Evolutionary conservation across 2,888 invertebrate species (phyloP).

Genomic region (Noctua comes): DNA sequence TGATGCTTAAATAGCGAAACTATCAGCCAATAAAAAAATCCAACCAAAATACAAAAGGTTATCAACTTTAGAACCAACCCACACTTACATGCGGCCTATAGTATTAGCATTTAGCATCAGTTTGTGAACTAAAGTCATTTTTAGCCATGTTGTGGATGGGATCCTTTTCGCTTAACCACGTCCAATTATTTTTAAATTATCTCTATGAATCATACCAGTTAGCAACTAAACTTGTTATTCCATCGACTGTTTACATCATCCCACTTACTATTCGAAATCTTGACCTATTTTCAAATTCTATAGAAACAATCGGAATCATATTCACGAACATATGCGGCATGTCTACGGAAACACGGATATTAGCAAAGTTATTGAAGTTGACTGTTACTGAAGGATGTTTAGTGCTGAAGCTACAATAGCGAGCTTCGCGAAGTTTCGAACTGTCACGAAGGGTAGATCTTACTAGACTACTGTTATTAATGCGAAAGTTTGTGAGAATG

Average conservation of each 20-base stretch:
- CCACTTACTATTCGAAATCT: constrained; percentile 1
- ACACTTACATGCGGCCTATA: no score
- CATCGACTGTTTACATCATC: neutral
- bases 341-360: constrained; percentile 18
- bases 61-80: no score
- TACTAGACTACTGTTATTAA: neutral
- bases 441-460: neutral
- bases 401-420: neutral
- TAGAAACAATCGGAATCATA: constrained; percentile 29
- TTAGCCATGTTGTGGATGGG: no score
- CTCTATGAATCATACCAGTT: neutral
- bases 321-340: constrained; percentile 2
- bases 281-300: constrained; percentile 27
- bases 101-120: no score
- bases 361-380: constrained; percentile 25
- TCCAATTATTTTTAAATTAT: neutral
- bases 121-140: no score
- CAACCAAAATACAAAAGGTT: no score
- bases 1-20: no score
- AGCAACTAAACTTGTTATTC: neutral
- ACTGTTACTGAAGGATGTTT: neutral
- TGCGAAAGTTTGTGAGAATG: neutral
- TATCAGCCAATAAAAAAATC: no score
- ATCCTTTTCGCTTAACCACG: no score
- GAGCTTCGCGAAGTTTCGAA: neutral